Evolutionary conservation across 1,140 invertebrate species (phyloP).

Genomic region (Caenorhabditis inopinata): DNA sequence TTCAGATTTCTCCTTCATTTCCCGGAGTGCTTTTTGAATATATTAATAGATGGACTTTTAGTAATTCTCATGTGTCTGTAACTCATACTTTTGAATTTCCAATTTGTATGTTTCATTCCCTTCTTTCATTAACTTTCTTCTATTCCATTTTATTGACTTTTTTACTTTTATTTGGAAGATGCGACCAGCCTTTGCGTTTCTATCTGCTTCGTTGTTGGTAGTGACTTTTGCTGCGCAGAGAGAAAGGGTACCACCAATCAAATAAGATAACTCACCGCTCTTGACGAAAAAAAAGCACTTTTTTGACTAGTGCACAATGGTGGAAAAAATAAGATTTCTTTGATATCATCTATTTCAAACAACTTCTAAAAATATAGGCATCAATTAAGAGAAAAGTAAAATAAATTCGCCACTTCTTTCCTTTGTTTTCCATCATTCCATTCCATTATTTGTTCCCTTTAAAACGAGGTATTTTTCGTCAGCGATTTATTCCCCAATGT

Average conservation of each 20-base stretch:
- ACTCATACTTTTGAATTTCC: too few relatives aligned
- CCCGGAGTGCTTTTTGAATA: background rate
- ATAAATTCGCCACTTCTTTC: too few relatives aligned
- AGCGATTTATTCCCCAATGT: background rate
- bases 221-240: conserved; percentile 10
- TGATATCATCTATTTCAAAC: too few relatives aligned
- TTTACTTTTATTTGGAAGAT: conserved; percentile 20
- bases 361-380: too few relatives aligned
- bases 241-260: conserved; percentile 12
- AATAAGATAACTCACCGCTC: conserved; percentile 30
- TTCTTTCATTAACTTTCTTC: conserved; percentile 1
- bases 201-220: background rate
- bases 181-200: background rate
- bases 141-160: conserved; percentile 28
- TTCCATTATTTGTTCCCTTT: too few relatives aligned
- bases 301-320: background rate
- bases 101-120: background rate
- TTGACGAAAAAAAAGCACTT: too few relatives aligned
- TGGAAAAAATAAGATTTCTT: conserved; percentile 28
- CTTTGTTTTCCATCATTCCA: background rate
- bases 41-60: background rate
- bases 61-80: too few relatives aligned
- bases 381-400: too few relatives aligned
- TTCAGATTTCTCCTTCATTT: background rate
- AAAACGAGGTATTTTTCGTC: too few relatives aligned